Base-by-base conservation (phyloP, 2,888 invertebrate species). In the Anoplius nigerrimus region DNA sequence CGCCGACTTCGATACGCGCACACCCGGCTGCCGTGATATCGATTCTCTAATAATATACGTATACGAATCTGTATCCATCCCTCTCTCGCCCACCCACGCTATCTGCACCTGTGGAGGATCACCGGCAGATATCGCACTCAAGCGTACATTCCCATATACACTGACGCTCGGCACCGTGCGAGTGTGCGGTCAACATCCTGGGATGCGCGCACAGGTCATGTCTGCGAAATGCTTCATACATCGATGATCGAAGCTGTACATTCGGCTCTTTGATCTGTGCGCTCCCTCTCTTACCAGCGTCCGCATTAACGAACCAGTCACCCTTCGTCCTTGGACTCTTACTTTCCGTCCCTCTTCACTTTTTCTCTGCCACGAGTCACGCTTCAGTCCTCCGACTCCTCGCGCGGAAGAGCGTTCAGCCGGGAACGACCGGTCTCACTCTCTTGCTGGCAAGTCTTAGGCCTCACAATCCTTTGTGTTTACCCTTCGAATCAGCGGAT, bases 401-500 rank as follows among this genome's bases (percentile, higher is more conserved):
- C 6, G 4, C 34, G 34, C 34, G 6, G 34, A 34, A 3, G 8
- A 34, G 6, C 6, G 34, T 34, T 34, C 6, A 34, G 8, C 42
- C 56, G 64, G 52, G 45, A 51, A 59, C 67, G 60, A 48, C 61
- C 62, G 18, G 21, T 58, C 56, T 21, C 22, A 22, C 46, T 58
- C 24, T 16, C 15, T 16, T 13, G 34, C 57, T n/a, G n/a, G n/a
- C 22, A 58, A 51, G 70, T 72, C 65, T 74, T 75, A 78, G 74
- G 77, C 75, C 82, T 78, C 81, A 75, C 56, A 43, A 75, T 69
- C 72, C 78, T 80, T 79, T 80, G 74, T 85, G 82, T 86, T 86
- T 86, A 83, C 82, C 76, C 77, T 82, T 76, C 75, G 82, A 84
- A 86, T 86, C 84, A 86, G 80, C 79, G 83, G 82, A 86, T 86